Base-by-base conservation (phyloP, 1,140 invertebrate genomes). In the Notospermus geniculatus region DNA sequence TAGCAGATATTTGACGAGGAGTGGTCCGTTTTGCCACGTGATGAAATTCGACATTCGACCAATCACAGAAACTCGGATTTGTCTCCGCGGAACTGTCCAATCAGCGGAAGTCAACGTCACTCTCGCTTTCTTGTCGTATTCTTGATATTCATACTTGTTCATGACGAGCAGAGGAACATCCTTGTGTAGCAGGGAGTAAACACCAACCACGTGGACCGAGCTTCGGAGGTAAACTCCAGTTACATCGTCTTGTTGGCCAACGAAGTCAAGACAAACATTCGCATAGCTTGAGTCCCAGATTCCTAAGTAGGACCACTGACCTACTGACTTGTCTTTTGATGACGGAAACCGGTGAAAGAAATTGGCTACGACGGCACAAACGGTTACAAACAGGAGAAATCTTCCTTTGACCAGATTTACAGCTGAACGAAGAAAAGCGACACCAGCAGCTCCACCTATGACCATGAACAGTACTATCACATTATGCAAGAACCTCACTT, bases 151-250 rank as follows among this genome's bases (percentile, higher is more conserved):
- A 19, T 63, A 65, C 29, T 71, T 69, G 28, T 73, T 68, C 15
- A 76, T 62, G 13, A 70, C 54, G 29, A 78, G 41, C 27, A 77
- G 50, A 28, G 74, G 71, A 4, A 77, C 71, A 46, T 78, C 62
- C 54, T 68, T 59, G 36, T 72, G 71, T 2, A 80, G 54, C 13
- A 76, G 53, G 0, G 69, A 60, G 60, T 70, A 77, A 2, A 56
- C 76, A 4, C 70, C 78, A 4, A 70, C 72, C 65, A 70, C 71
- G 57, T 75, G 67, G 19, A 77, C 56, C 23, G 65, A 63, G 23
- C 62, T 30, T 56, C 78, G 76, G 1, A 73, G 13, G 56, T 77
- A 74, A 1, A 78, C 69, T 11, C 78, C 78, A 15, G 63, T 74
- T 22, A 77, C 75, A 61, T 65, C 64, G 11, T 54, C 25, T 53